A percentile compares a stretch with the other conserved stretches of the same genome.
These are phyloP conservation scores for Wiebesia pumilae DNA, from an alignment of 1,140 invertebrate genomes.

Conservation along the genomic window DNA sequence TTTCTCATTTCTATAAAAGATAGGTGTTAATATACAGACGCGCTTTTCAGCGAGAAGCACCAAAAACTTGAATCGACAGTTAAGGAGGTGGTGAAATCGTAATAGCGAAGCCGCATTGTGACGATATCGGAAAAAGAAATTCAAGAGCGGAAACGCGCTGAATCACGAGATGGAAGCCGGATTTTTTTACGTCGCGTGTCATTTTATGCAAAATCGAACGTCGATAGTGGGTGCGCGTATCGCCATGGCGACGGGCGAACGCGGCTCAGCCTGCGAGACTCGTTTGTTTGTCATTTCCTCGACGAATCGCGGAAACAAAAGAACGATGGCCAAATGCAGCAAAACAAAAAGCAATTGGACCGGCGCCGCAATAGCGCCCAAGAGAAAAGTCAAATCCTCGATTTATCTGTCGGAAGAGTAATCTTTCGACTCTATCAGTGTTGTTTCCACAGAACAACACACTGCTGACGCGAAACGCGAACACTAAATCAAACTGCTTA, in stretches of 20 bases:
- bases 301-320: slow-evolving; percentile 63
- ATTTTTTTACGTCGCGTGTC: slow-evolving; percentile 36
- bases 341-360: slow-evolving; percentile 62
- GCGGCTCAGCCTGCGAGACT: slow-evolving; percentile 49
- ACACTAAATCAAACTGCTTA: slow-evolving; percentile 29
- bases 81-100: not conserved
- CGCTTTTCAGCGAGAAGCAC: not conserved
- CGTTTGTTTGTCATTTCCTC: slow-evolving; percentile 70
- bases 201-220: slow-evolving; percentile 49
- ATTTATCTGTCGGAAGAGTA: slow-evolving; percentile 63
- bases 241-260: slow-evolving; percentile 58
- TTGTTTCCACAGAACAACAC: slow-evolving; percentile 52
- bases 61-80: no score
- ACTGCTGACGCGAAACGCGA: not conserved
- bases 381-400: slow-evolving; percentile 41
- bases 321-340: slow-evolving; percentile 17
- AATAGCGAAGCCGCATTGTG: not conserved
- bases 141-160: not conserved
- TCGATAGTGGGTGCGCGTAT: slow-evolving; percentile 53
- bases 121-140: no score
- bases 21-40: no score
- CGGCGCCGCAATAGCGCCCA: not conserved
- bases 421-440: slow-evolving; percentile 54
- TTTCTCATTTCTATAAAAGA: not conserved
- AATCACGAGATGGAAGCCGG: not conserved